Conservation (phyloP, 64 coral and sea anemone genomes). For the Montipora capricornis region DNA sequence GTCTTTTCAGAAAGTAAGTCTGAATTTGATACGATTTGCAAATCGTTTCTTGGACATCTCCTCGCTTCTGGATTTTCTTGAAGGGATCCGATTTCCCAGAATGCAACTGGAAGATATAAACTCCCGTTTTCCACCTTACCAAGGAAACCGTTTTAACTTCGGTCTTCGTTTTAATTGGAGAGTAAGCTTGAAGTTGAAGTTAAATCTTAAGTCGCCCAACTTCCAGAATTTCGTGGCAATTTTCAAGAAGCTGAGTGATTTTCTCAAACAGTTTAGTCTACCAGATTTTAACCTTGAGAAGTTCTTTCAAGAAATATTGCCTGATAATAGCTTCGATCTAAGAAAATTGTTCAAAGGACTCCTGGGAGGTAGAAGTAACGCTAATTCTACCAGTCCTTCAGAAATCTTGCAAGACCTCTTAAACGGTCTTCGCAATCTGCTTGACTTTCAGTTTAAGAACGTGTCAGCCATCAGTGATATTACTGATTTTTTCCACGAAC, state of each 20-base stretch:
- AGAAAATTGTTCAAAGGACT: slow-evolving; percentile 46
- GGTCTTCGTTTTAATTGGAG: slow-evolving; percentile 94
- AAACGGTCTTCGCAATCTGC: slow-evolving; percentile 20
- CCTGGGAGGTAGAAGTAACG: slow-evolving; percentile 15
- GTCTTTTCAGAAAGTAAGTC: too few species aligned
- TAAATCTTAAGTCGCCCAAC: slow-evolving; percentile 70
- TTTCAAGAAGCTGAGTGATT: slow-evolving; percentile 48
- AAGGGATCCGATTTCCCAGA: slow-evolving; percentile 60
- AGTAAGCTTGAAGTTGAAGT: slow-evolving; percentile 72
- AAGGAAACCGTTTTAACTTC: slow-evolving; percentile 64
- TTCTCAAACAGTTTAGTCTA: slow-evolving; percentile 73
- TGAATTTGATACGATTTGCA: too few species aligned
- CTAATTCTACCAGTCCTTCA: slow-evolving; percentile 31
- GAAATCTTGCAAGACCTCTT: slow-evolving; percentile 69
- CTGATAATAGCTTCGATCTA: slow-evolving; percentile 60
- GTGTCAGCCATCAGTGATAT: slow-evolving; percentile 74
- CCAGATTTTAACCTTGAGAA: slow-evolving; percentile 75
- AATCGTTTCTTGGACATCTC: too few species aligned
- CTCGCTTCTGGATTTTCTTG: neutral
- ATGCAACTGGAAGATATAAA: slow-evolving; percentile 46
- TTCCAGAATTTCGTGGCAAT: slow-evolving; percentile 72
- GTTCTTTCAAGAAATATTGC: slow-evolving; percentile 76
- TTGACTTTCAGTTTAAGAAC: slow-evolving; percentile 67
- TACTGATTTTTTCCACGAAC: slow-evolving; percentile 69
- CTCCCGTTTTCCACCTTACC: slow-evolving; percentile 20